Base-by-base conservation (phyloP, 2,888 invertebrate species). In the Cantharis rustica region DNA sequence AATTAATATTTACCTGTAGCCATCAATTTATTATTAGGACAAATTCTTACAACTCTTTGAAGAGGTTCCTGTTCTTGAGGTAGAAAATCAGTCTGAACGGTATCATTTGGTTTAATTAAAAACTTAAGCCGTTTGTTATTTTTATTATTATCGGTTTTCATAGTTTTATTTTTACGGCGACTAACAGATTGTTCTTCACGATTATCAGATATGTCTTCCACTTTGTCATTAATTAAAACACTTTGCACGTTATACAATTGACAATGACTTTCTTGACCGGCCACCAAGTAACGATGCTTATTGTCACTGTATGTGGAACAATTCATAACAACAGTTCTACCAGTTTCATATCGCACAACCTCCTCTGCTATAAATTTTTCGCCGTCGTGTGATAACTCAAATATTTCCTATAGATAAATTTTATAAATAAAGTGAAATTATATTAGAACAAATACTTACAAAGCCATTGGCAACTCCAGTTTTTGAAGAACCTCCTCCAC, bases 391-490 rank as follows among this genome's bases (percentile, higher is more conserved):
- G 94, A 95, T 72, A 98, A 89, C 88, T 98, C 97, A 89, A 95
- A 98, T 85, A 98, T 95, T 92, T 98, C 97, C 97, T 97, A 86
- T 75, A 91, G 89, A 83, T 83, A 84, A 0, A 17, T 5, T n/a
- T 15, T 16, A 16, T 47, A 20, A 16, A 17, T 26, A 20, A 16
- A 77, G 71, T 78, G 77, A 77, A 17, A 11, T n/a, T 75, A 26
- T 63, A 31, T 16, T 61, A 71, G 47, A 69, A 61, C 31, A 15
- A 73, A 77, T 78, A 93, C 96, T 94, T 90, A 97, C 98, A 90
- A 99, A 96, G 87, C 97, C 97, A 91, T 99, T 99, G 61, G 95
- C 95, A 74, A 99, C 96, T 73, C 99, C 99, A 68, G 98, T 98
- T 88, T 98, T 98, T 15, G 98, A 95, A 61, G 96, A 95, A 75